Conservation (phyloP, 2,888 invertebrate genomes). For the Metallyticus violacea region DNA sequence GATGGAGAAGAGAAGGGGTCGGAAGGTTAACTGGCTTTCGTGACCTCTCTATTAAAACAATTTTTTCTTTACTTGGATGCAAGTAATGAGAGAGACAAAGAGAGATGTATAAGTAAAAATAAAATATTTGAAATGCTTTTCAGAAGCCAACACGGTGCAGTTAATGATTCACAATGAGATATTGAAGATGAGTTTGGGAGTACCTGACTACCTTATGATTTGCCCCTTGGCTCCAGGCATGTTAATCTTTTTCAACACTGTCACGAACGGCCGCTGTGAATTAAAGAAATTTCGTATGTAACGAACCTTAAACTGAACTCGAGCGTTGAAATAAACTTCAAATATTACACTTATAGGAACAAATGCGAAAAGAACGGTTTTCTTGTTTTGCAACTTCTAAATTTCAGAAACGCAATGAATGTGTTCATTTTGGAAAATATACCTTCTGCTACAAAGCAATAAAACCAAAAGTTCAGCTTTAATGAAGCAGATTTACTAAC, state of each 20-base stretch:
- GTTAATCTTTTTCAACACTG: not conserved
- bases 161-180: not conserved
- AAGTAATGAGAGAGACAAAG: not conserved
- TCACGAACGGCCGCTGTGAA: not conserved
- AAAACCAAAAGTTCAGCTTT: too few relatives aligned
- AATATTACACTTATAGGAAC: too few relatives aligned
- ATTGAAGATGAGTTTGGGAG: not conserved
- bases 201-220: not conserved
- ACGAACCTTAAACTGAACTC: too few relatives aligned
- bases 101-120: not conserved
- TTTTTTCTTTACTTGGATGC: not conserved
- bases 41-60: slow-evolving; percentile 24
- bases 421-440: too few relatives aligned
- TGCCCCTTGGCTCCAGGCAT: not conserved
- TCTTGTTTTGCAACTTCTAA: too few relatives aligned
- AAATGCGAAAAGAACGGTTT: too few relatives aligned
- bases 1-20: not conserved
- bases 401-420: too few relatives aligned
- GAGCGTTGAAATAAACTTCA: too few relatives aligned
- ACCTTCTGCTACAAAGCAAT: too few relatives aligned
- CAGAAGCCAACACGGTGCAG: not conserved
- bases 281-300: not conserved
- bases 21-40: slow-evolving; percentile 27
- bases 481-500: too few relatives aligned
- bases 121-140: not conserved